Evolutionary conservation across 2,797 vertebrate genomes (phyloP), one percentile per base, ranked within the genome.

Genomic region (Molossus molossus): DNA sequence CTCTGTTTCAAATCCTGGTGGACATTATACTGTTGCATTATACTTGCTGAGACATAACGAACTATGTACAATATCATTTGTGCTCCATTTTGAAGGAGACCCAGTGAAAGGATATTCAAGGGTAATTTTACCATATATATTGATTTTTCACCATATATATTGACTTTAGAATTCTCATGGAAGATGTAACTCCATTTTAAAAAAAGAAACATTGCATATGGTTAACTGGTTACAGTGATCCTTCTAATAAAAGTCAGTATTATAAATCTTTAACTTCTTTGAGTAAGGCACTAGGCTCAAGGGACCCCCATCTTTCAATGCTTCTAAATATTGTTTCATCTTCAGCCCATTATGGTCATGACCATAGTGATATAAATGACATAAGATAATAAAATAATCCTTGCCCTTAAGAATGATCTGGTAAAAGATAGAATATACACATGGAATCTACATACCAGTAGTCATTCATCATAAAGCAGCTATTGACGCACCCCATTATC

Each of bases 321-420:
- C 33, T 72, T 67, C 14, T 86, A 77, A 64, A 25, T 72, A 53
- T n/a, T 81, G 23, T 73, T 91, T 94, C 23, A 18, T 89, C 60
- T 94, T 58, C 60, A 76, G 55, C 53, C 18, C 3, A 8, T 60
- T 45, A 25, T 85, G 62, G 62, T 55, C 64, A 55, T 33, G 87
- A 55, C 33, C 40, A 57, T 33, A 79, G 70, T 85, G 70, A 86
- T 40, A 40, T 21, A 90, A 93, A 83, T 55, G 33, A 33, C 33
- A 81, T 55, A 79, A 90, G 55, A 37, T 62, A 58, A 81, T 75
- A 87, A 60, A 94, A 37, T 79, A 62, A 10, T 20, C 18, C 33
- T 92, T 89, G 33, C 23, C 64, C 48, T 83, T 86, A 48, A 90
- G 77, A 70, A 53, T 33, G 55, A 72, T 37, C 65, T 65, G 27